Percentiles rank a stretch among this genome's conserved stretches.
These are phyloP conservation scores for Rhagoletis pomonella DNA, from an alignment of 1,140 invertebrate species.

Conservation along the genomic window DNA sequence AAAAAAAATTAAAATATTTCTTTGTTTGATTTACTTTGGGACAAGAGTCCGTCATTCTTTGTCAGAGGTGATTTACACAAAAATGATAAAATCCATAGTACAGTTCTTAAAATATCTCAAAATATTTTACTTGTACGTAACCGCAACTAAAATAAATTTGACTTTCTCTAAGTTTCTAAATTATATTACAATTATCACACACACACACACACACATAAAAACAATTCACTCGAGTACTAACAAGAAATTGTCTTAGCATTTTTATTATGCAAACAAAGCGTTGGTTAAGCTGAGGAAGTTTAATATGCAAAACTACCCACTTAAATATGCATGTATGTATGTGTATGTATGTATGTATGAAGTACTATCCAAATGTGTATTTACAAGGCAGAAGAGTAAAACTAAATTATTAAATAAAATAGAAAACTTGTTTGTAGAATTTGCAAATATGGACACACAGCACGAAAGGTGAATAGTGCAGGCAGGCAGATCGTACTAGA, in stretches of 20 bases:
- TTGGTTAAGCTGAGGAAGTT: slow-evolving; percentile 12
- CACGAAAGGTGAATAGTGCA: background rate
- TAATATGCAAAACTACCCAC: slow-evolving; percentile 13
- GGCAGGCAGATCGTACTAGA: background rate
- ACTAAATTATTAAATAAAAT: background rate
- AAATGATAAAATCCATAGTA: no score
- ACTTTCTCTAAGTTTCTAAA: no score
- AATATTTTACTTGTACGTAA: no score
- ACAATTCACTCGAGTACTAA: no score
- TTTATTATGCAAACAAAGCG: background rate
- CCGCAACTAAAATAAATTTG: no score
- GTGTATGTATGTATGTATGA: background rate
- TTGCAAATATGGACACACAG: background rate
- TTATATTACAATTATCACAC: no score
- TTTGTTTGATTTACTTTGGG: no score
- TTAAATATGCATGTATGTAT: background rate
- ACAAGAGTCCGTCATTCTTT: no score
- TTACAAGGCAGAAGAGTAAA: background rate
- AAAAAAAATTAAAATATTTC: no score
- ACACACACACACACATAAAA: no score
- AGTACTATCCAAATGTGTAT: background rate
- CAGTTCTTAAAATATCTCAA: no score
- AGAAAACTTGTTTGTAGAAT: background rate
- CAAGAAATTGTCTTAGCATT: background rate
- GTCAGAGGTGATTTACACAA: no score